These are phyloP conservation scores for Drosophila burlai DNA, from an alignment of 1,140 invertebrate species.

Conservation along the genomic window DNA sequence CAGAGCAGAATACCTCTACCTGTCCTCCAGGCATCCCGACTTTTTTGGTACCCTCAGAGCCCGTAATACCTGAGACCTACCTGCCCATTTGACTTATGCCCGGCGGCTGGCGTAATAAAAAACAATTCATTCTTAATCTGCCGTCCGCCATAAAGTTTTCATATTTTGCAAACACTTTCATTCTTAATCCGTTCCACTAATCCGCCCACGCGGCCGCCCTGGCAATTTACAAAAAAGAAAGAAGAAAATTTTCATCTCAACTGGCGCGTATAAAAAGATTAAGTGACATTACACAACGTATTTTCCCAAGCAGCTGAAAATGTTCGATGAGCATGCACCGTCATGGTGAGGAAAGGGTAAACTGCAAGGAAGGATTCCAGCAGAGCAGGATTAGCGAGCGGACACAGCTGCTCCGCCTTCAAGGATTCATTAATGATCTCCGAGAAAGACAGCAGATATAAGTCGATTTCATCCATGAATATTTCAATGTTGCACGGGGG, in stretches of 20 bases:
- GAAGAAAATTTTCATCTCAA: constrained; percentile 22
- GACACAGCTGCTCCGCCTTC: constrained; percentile 33
- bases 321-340: constrained; percentile 30
- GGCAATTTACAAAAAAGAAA: constrained; percentile 37
- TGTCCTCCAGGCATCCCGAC: constrained; percentile 3
- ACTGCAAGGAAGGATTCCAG: constrained; percentile 25
- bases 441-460: not conserved
- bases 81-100: constrained; percentile 61
- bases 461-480: not conserved
- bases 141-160: constrained; percentile 51
- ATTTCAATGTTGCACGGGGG: not conserved
- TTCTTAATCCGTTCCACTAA: constrained; percentile 78
- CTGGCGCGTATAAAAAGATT: constrained; percentile 70
- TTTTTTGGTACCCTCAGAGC: constrained; percentile 32
- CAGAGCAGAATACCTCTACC: not conserved
- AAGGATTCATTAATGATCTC: constrained; percentile 47
- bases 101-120: constrained; percentile 60
- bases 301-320: constrained; percentile 75
- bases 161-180: constrained; percentile 81
- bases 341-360: constrained; percentile 38
- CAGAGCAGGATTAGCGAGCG: constrained; percentile 21
- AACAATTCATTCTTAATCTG: constrained; percentile 83
- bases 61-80: constrained; percentile 31
- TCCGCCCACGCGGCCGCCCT: constrained; percentile 41
- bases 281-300: constrained; percentile 67